Evolutionary conservation across 2,888 invertebrate genomes (phyloP).

Genomic region (Eustalomyia histrio): DNA sequence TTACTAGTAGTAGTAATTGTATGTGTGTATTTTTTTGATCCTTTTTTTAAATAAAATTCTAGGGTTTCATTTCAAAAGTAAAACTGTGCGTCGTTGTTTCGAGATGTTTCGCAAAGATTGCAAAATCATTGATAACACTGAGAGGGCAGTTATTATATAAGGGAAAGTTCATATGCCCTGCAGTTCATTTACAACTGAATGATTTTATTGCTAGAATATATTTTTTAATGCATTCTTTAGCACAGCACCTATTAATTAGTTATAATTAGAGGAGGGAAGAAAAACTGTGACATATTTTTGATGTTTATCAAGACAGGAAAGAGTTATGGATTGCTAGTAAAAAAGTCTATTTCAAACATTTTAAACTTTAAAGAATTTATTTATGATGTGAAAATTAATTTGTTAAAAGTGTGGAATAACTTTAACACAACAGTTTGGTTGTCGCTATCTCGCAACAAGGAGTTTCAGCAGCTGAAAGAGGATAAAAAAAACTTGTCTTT

Average conservation of each 20-base stretch:
- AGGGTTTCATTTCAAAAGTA: constrained; percentile 36
- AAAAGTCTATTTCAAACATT: no score
- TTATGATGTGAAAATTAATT: no score
- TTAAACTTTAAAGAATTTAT: no score
- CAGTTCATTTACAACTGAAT: constrained; percentile 51
- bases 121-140: constrained; percentile 59
- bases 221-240: not conserved
- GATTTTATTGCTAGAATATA: constrained; percentile 43
- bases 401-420: no score
- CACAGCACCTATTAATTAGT: constrained; percentile 59
- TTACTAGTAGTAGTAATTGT: not conserved
- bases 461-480: no score
- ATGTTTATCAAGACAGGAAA: constrained; percentile 1
- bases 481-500: no score
- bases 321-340: not conserved
- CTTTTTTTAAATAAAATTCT: constrained; percentile 36
- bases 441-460: no score
- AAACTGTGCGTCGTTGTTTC: not conserved
- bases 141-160: constrained; percentile 45
- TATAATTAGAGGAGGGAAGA: constrained; percentile 39
- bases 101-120: constrained; percentile 37
- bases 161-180: constrained; percentile 49
- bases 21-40: not conserved
- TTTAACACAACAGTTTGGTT: no score
- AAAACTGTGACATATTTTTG: not conserved